These are phyloP conservation scores for Stratiomys singularior DNA, from an alignment of 2,888 invertebrate species.

Conservation along the genomic window DNA sequence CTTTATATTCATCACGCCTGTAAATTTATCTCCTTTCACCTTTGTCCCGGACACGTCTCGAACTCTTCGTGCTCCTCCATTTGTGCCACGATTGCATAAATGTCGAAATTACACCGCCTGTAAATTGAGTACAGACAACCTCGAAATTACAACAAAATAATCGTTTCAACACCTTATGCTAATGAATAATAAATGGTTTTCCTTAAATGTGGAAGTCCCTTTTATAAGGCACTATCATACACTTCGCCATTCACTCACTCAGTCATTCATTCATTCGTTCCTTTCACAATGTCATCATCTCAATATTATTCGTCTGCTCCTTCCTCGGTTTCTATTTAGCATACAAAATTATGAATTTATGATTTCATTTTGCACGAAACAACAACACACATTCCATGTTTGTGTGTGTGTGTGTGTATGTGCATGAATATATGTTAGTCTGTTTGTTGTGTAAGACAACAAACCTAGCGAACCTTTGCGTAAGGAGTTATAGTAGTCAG, in stretches of 20 bases:
- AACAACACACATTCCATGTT: no score
- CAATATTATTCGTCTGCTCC: background rate
- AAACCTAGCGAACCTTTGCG: background rate
- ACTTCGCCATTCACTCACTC: background rate
- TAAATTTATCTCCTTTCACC: no score
- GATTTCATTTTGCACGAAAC: constrained; percentile 18
- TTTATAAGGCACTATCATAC: constrained; percentile 10
- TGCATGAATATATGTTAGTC: background rate
- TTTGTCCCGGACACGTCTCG: no score
- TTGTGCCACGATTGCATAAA: no score
- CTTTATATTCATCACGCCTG: no score
- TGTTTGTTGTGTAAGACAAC: background rate
- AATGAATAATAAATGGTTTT: constrained; percentile 41
- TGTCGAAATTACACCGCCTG: no score
- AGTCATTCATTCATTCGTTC: no score
- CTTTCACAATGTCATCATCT: background rate
- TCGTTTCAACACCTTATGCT: constrained; percentile 39
- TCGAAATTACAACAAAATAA: constrained; percentile 38
- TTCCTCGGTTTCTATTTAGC: constrained; percentile 31
- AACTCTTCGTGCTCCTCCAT: no score
- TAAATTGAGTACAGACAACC: constrained; percentile 10
- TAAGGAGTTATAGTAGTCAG: background rate
- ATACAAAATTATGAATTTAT: constrained; percentile 45
- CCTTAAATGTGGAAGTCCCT: constrained; percentile 16
- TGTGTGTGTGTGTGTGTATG: no score